Percentiles rank a stretch among this genome's conserved stretches.
These are phyloP conservation scores for Brachypodius melanocephalos DNA, from an alignment of 2,113 vertebrate genomes.

Conservation along the genomic window DNA sequence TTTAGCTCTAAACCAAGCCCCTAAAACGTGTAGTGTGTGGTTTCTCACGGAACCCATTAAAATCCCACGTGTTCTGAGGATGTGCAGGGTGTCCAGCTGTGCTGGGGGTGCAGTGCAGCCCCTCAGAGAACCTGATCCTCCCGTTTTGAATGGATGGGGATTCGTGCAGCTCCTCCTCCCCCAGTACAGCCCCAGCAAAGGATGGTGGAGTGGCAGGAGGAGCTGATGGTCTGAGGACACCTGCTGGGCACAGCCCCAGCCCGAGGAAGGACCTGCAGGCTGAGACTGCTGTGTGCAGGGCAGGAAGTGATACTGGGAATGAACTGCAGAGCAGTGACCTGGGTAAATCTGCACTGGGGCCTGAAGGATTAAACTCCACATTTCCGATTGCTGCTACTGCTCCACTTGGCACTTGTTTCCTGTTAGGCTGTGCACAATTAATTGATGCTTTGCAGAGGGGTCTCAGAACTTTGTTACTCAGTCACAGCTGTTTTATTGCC, in stretches of 20 bases:
- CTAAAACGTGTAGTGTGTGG: not conserved
- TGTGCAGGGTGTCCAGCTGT: not conserved
- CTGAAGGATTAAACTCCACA: not conserved
- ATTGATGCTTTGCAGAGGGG: not conserved
- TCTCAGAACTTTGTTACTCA: not conserved
- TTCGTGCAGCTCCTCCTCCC: not conserved
- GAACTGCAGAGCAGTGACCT: rapidly evolving
- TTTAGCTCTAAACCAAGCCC: not conserved
- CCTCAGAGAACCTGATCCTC: rapidly evolving
- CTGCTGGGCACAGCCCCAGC: not conserved
- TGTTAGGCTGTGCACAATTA: not conserved
- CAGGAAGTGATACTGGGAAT: rapidly evolving
- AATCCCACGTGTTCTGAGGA: not conserved
- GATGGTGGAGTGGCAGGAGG: not conserved
- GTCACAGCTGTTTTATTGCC: not conserved
- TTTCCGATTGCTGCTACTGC: not conserved
- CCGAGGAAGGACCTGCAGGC: not conserved
- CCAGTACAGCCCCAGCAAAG: rapidly evolving
- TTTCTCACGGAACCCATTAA: not conserved
- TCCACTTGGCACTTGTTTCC: rapidly evolving
- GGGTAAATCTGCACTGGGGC: not conserved
- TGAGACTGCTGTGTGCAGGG: not conserved
- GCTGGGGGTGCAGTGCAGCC: not conserved
- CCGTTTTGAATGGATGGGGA: rapidly evolving
- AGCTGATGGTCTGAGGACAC: constrained; percentile 5